A percentile compares a stretch with the other conserved stretches of the same genome.
phyloP scores from a whole-genome alignment of 1,140 invertebrate genomes.

The Galendromus occidentalis region DNA sequence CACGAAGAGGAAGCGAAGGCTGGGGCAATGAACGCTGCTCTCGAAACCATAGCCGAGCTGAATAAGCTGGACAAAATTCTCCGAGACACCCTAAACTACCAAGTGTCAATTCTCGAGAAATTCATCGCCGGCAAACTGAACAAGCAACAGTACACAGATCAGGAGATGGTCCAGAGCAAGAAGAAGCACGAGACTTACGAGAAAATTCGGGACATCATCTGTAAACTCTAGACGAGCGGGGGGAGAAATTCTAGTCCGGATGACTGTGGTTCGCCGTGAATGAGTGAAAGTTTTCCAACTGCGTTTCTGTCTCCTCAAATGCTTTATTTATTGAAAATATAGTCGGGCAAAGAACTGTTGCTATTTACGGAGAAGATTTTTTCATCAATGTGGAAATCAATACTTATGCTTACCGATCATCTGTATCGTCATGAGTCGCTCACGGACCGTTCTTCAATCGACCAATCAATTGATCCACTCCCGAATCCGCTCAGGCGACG shows the following conservation, averaged over 20 bases:
- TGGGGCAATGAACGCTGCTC: background rate
- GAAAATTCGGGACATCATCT: conserved; percentile 41
- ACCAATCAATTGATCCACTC: too few species aligned
- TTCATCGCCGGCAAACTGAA: conserved; percentile 42
- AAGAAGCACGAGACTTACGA: conserved; percentile 45
- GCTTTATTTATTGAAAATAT: too few species aligned
- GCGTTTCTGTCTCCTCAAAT: too few species aligned
- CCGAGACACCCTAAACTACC: conserved; percentile 26
- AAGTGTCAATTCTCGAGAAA: conserved; percentile 40
- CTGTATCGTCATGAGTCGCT: too few species aligned
- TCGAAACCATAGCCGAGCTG: conserved; percentile 36
- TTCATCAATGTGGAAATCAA: too few species aligned
- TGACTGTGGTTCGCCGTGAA: background rate
- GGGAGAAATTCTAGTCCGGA: background rate
- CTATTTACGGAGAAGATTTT: too few species aligned
- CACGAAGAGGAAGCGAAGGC: background rate
- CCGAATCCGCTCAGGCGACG: too few species aligned
- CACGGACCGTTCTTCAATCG: too few species aligned
- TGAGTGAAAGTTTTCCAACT: too few species aligned
- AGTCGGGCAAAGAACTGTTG: too few species aligned
- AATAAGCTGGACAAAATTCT: conserved; percentile 39
- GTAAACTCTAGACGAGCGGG: conserved; percentile 23
- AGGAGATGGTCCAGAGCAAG: conserved; percentile 35
- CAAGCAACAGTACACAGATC: conserved; percentile 42
- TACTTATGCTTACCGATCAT: too few species aligned